Evolutionary conservation across 1,140 invertebrate genomes (phyloP).

Genomic region (Agraylea sexmaculata): DNA sequence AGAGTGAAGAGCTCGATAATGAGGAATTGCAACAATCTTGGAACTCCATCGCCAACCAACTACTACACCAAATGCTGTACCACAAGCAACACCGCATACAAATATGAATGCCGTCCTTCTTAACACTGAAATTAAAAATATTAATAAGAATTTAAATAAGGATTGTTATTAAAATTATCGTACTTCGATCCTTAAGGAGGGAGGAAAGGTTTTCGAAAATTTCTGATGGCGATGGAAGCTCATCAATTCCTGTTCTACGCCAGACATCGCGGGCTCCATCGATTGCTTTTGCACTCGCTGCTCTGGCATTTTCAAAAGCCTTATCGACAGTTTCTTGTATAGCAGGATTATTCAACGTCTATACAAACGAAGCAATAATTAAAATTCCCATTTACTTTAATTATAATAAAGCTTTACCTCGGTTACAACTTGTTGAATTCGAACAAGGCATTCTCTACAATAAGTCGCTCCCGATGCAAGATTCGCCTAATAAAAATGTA

Average conservation of each 20-base stretch:
- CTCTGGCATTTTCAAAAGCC: slow-evolving; percentile 6
- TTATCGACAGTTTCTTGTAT: slow-evolving; percentile 14
- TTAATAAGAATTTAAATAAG: not conserved
- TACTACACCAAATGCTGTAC: slow-evolving; percentile 27
- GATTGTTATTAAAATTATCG: slow-evolving; percentile 6
- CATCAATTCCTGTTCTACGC: slow-evolving; percentile 11
- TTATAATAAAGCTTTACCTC: slow-evolving; percentile 10
- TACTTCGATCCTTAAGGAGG: slow-evolving; percentile 33
- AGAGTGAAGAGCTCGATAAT: slow-evolving; percentile 30
- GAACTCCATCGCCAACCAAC: slow-evolving; percentile 27
- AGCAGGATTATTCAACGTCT: slow-evolving; percentile 19
- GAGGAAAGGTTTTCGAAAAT: slow-evolving; percentile 30
- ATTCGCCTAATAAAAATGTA: slow-evolving; percentile 10
- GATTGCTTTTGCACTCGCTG: slow-evolving; percentile 1
- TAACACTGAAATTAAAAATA: slow-evolving; percentile 28
- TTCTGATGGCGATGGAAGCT: slow-evolving; percentile 29
- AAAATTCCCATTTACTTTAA: not conserved
- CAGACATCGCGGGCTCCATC: slow-evolving; percentile 11
- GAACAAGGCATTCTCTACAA: slow-evolving; percentile 13
- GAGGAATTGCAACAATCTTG: slow-evolving; percentile 25
- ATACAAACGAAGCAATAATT: not conserved
- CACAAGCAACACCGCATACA: slow-evolving; percentile 28
- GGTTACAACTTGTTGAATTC: slow-evolving; percentile 12
- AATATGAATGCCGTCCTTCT: slow-evolving; percentile 34
- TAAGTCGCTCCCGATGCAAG: slow-evolving; percentile 8